Conservation (phyloP, 2,797 vertebrate species). For the Yasuhikotakia modesta region DNA sequence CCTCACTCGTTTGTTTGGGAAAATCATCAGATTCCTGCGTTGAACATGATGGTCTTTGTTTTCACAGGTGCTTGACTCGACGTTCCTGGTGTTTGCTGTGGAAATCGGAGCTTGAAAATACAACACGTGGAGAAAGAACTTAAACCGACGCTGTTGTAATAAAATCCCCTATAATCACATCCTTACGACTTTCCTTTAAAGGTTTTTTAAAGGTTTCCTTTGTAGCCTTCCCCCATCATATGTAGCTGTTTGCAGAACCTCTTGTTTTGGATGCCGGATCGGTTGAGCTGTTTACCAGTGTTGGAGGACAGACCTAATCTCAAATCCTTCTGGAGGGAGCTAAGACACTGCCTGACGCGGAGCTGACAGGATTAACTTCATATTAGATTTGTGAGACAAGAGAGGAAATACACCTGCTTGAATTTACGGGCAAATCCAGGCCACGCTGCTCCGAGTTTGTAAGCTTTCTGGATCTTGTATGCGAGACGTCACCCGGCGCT, state of each 20-base stretch:
- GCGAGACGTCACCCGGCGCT: conserved; percentile 7
- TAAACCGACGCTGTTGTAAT: conserved; percentile 2
- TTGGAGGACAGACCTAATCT: conserved; percentile 53
- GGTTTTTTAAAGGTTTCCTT: neutral
- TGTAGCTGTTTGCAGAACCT: conserved; percentile 21
- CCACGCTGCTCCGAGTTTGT: conserved; percentile 46
- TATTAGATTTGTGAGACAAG: conserved; percentile 69
- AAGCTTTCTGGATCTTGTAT: conserved; percentile 44
- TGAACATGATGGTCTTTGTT: conserved; percentile 20
- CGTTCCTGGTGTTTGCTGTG: conserved; percentile 7
- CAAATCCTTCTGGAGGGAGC: conserved; percentile 59
- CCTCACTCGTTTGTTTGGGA: neutral
- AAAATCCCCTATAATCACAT: conserved; percentile 14
- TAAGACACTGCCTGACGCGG: conserved; percentile 62
- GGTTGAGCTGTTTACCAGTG: conserved; percentile 40
- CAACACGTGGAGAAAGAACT: conserved; percentile 15
- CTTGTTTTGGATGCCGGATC: conserved; percentile 30
- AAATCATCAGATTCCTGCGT: neutral
- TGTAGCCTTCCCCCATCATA: conserved; percentile 13
- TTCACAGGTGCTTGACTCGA: conserved; percentile 43
- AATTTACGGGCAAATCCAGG: conserved; percentile 54
- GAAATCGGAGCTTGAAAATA: conserved; percentile 18
- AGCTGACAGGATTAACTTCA: conserved; percentile 73
- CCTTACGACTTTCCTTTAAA: neutral
- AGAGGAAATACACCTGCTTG: conserved; percentile 62